Evolutionary conservation across 2,797 vertebrate genomes (phyloP).

Genomic region (Pipistrellus nathusii): DNA sequence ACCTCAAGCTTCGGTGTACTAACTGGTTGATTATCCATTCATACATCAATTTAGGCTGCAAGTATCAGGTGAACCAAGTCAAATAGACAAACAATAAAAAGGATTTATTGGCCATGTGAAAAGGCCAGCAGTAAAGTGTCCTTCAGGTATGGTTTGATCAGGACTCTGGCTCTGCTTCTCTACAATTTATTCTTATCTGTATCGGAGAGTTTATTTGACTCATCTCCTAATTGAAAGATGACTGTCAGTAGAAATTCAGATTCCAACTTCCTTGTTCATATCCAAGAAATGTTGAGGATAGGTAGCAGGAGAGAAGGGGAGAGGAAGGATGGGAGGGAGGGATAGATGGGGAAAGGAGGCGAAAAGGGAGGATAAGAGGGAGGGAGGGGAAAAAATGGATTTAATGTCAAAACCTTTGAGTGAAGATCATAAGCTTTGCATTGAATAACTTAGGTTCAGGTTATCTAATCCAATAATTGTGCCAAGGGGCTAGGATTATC

Average conservation of each 20-base stretch:
- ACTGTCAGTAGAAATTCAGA: not conserved
- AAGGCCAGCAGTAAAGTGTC: not conserved
- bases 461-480: not conserved
- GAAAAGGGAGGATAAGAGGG: not conserved
- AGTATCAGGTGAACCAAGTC: not conserved
- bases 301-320: not conserved
- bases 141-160: not conserved
- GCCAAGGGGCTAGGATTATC: not conserved
- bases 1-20: not conserved
- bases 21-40: not conserved
- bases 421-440: not conserved
- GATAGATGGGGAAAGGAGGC: too few species aligned
- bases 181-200: not conserved
- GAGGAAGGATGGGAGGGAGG: not conserved
- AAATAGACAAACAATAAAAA: slow-evolving; percentile 26
- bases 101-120: not conserved
- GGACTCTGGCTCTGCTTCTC: not conserved
- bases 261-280: not conserved
- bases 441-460: not conserved
- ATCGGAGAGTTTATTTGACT: not conserved
- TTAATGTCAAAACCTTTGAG: not conserved
- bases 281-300: not conserved
- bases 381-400: not conserved
- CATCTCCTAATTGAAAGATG: not conserved
- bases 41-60: not conserved